These are phyloP conservation scores for Bellardia bayeri DNA, from an alignment of 2,888 invertebrate genomes.

Conservation along the genomic window DNA sequence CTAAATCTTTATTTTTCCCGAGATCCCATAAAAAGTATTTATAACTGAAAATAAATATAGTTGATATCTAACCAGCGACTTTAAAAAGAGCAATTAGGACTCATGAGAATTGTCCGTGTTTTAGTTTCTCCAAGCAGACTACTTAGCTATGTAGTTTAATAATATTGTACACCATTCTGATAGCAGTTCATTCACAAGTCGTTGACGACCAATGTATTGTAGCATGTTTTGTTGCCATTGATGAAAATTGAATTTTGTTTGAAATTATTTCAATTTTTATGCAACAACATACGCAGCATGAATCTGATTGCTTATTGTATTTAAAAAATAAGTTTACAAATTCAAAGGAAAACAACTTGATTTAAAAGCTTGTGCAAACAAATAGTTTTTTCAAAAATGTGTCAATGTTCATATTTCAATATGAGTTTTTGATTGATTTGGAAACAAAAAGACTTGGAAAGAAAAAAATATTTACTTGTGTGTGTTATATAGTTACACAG, in stretches of 20 bases:
- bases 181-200: not conserved
- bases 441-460: not conserved
- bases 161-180: no score
- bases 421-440: not conserved
- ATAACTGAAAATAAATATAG: no score
- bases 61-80: no score
- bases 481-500: no score
- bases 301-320: not conserved
- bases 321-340: no score
- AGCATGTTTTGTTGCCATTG: constrained; percentile 23
- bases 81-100: no score
- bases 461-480: not conserved
- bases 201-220: not conserved
- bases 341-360: not conserved
- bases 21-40: no score
- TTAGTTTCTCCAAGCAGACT: no score
- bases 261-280: constrained; percentile 40
- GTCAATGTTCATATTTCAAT: not conserved
- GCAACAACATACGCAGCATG: constrained; percentile 11
- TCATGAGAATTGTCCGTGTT: no score
- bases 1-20: no score
- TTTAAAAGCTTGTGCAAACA: not conserved
- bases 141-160: no score
- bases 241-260: constrained; percentile 39
- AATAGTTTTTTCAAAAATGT: not conserved